Percentiles rank a stretch among this genome's conserved stretches.
phyloP scores from a whole-genome alignment of 2,113 vertebrate genomes.

The Rhea pennata region DNA sequence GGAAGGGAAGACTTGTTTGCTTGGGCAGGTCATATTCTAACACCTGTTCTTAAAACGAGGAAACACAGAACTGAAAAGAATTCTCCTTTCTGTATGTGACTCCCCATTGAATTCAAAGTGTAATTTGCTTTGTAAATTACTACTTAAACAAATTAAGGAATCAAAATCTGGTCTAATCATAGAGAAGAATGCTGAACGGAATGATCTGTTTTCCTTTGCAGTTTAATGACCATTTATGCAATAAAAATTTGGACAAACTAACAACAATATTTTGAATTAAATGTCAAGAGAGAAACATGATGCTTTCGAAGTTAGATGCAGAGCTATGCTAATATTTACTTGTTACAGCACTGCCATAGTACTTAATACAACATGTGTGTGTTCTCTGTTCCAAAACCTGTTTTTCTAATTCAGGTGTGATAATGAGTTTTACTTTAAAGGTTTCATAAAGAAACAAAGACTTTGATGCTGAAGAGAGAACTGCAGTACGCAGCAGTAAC shows the following conservation, averaged over 20 bases:
- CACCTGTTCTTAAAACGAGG: background rate
- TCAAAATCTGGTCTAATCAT: background rate
- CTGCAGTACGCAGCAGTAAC: background rate
- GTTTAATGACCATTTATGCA: background rate
- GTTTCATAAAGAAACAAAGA: background rate
- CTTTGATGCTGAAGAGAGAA: background rate
- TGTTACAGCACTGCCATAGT: background rate
- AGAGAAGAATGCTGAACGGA: background rate
- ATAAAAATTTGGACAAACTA: background rate
- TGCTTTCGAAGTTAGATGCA: background rate
- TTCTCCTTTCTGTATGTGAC: background rate
- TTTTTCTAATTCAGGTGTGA: background rate
- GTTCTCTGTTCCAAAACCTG: background rate
- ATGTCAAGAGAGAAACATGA: background rate
- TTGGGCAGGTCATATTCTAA: background rate
- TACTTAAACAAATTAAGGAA: background rate
- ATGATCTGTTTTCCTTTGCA: background rate
- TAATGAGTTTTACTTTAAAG: background rate
- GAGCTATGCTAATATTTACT: background rate
- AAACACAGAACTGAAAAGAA: background rate
- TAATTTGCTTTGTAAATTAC: background rate
- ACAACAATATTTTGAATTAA: background rate
- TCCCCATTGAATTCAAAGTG: background rate
- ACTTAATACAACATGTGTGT: background rate
- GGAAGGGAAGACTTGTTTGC: background rate